phyloP scores from a whole-genome alignment of 2,113 vertebrate genomes.

The Phalacrocorax pelagicus region DNA sequence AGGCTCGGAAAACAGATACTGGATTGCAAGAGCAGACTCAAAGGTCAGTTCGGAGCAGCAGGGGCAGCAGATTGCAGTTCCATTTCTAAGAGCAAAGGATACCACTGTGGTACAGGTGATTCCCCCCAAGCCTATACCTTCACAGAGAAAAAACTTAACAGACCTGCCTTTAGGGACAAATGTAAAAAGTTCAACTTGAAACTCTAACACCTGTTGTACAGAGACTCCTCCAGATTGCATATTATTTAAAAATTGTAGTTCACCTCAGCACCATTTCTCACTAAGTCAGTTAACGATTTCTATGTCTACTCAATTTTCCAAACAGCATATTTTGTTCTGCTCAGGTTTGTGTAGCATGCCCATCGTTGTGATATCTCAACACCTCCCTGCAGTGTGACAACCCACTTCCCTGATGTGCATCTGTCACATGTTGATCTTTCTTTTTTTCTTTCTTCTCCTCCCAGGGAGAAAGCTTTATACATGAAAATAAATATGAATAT shows the following conservation, averaged over 20 bases:
- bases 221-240: conserved; percentile 33
- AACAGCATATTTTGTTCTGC: background rate
- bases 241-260: conserved; percentile 49
- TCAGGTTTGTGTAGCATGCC: background rate
- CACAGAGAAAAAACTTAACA: conserved; percentile 49
- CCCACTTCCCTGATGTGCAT: conserved; percentile 38
- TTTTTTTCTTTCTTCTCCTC: background rate
- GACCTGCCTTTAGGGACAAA: conserved; percentile 58
- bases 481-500: conserved; percentile 7
- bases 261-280: conserved; percentile 26
- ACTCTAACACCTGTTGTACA: conserved; percentile 61
- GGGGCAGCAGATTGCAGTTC: conserved; percentile 17
- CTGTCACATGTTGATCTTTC: conserved; percentile 20
- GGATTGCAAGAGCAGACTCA: conserved; percentile 46
- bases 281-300: conserved; percentile 23
- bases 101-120: conserved; percentile 52
- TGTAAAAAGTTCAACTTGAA: conserved; percentile 53
- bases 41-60: conserved; percentile 38
- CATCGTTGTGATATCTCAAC: background rate
- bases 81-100: conserved; percentile 50
- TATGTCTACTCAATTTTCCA: background rate
- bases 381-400: conserved; percentile 31
- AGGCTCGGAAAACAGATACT: conserved; percentile 38
- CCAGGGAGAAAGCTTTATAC: background rate
- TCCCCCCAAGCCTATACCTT: conserved; percentile 49